A percentile compares a stretch with the other conserved stretches of the same genome.
Evolutionary conservation across 2,797 vertebrate genomes (phyloP).

Genomic region (Alca torda): DNA sequence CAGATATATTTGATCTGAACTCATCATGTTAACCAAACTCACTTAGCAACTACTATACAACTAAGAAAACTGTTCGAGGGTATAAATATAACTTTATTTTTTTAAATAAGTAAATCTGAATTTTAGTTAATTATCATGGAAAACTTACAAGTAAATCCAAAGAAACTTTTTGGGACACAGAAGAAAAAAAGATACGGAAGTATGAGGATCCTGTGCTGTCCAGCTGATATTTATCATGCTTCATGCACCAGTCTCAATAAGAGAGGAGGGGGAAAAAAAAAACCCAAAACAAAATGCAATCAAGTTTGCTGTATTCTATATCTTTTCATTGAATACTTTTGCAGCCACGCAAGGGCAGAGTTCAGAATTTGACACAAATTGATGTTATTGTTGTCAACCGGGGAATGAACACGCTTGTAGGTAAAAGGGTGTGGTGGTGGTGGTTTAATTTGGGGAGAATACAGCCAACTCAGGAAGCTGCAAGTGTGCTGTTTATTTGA

Average conservation of each 20-base stretch:
- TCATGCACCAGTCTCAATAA: background rate
- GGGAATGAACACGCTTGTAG: background rate
- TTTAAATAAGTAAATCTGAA: background rate
- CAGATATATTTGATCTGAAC: background rate
- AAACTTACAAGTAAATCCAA: background rate
- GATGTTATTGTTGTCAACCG: background rate
- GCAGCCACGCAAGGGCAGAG: background rate
- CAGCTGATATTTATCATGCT: background rate
- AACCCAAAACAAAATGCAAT: background rate
- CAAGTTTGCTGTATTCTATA: background rate
- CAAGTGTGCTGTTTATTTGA: background rate
- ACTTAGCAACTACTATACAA: background rate
- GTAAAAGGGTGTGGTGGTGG: background rate
- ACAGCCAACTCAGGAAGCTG: rapidly evolving
- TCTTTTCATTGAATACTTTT: background rate
- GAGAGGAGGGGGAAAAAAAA: background rate
- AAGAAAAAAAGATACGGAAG: background rate
- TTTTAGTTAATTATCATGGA: background rate
- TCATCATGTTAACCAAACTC: background rate
- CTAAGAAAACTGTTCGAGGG: background rate
- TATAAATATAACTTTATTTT: background rate
- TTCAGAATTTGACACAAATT: background rate
- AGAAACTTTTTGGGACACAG: background rate
- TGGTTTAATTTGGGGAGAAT: background rate
- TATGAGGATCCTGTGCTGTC: background rate